Evolutionary conservation across 2,797 vertebrate species (phyloP).

Genomic region (Nannoperca obscura): DNA sequence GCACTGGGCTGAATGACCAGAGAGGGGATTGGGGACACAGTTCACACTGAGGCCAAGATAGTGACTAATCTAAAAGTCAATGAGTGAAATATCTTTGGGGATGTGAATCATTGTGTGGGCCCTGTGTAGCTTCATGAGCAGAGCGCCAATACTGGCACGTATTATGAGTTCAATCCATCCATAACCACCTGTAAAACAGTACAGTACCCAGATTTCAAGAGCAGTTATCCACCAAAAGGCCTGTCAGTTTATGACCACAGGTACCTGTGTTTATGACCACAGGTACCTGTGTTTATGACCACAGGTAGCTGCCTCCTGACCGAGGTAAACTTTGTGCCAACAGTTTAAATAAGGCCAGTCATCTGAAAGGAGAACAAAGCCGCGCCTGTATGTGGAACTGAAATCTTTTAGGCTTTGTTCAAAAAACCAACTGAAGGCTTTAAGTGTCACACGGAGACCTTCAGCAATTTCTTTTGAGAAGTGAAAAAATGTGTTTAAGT

Average conservation of each 20-base stretch:
- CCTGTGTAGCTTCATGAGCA: neutral
- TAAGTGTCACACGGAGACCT: neutral
- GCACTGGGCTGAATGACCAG: slow-evolving; percentile 10
- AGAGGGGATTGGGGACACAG: slow-evolving; percentile 7
- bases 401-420: neutral
- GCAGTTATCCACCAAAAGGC: neutral
- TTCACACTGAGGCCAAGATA: neutral
- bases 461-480: neutral
- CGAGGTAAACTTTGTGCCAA: neutral
- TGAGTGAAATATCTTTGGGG: neutral
- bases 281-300: neutral
- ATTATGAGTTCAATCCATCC: neutral
- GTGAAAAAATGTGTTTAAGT: neutral
- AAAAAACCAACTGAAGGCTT: neutral
- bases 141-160: too few species aligned
- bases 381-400: neutral
- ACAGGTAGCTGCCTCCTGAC: neutral
- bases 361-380: neutral
- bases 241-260: neutral
- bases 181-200: neutral
- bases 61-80: neutral
- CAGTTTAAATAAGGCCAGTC: neutral
- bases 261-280: neutral
- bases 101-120: neutral
- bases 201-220: neutral